Evolutionary conservation across 1,140 invertebrate species (phyloP).

Genomic region (Eueides isabella): DNA sequence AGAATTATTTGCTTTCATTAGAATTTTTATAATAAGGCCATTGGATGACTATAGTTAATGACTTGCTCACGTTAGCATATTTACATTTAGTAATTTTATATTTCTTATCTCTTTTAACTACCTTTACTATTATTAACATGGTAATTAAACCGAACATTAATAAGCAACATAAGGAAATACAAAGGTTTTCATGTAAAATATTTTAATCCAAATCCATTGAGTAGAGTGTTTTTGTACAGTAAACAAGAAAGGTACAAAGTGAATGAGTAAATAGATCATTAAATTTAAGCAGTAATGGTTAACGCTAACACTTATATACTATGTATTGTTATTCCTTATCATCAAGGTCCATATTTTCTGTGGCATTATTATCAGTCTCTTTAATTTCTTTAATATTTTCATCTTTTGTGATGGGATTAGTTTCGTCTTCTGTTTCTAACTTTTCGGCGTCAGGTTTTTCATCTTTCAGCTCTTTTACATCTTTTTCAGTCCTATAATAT

Average conservation of each 20-base stretch:
- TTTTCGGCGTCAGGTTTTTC: constrained; percentile 33
- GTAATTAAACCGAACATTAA: too few species aligned
- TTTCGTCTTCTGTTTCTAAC: constrained; percentile 33
- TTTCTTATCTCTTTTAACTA: too few species aligned
- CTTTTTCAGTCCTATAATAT: constrained; percentile 36
- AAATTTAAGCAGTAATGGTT: too few species aligned
- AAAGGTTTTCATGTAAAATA: too few species aligned
- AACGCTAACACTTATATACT: neutral
- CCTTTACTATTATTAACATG: too few species aligned
- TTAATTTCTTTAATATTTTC: constrained; percentile 32
- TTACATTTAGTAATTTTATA: too few species aligned
- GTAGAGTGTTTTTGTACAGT: too few species aligned
- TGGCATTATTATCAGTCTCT: constrained; percentile 45
- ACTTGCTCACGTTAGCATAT: too few species aligned
- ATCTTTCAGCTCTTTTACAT: constrained; percentile 19
- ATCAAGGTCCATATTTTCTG: constrained; percentile 67
- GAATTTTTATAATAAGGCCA: neutral
- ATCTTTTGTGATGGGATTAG: constrained; percentile 35
- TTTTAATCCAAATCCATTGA: too few species aligned
- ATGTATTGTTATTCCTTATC: constrained; percentile 38
- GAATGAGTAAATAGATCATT: neutral
- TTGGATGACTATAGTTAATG: too few species aligned
- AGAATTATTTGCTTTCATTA: neutral
- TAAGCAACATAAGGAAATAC: too few species aligned
- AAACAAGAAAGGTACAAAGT: too few species aligned